phyloP scores from a whole-genome alignment of 2,888 invertebrate genomes.

The Sympetrum striolatum region DNA sequence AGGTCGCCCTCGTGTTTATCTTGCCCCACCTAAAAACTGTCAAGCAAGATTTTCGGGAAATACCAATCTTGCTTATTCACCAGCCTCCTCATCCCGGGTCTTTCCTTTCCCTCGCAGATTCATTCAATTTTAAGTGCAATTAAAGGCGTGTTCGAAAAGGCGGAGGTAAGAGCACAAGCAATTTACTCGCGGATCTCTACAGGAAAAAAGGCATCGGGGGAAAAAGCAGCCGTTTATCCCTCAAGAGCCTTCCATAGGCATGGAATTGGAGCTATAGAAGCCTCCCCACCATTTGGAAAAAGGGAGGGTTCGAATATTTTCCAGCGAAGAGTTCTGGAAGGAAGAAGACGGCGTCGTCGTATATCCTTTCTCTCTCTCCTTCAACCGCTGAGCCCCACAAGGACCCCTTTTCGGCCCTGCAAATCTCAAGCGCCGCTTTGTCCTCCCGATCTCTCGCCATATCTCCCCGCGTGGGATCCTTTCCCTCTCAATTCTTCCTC shows the following conservation, averaged over 20 bases:
- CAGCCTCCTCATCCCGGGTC: not conserved
- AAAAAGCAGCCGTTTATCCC: conserved; percentile 36
- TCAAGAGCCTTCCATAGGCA: conserved; percentile 34
- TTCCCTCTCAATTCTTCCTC: not conserved
- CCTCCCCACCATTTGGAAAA: not conserved
- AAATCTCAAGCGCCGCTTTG: not conserved
- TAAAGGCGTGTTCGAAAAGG: conserved; percentile 16
- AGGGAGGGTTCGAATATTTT: not conserved
- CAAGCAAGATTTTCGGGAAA: not conserved
- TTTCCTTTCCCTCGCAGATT: not conserved
- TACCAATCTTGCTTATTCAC: not conserved
- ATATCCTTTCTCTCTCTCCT: not conserved
- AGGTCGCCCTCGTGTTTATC: not conserved
- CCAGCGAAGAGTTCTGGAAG: not conserved
- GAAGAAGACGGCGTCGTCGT: not conserved
- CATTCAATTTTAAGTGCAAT: conserved; percentile 38
- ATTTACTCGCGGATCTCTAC: conserved; percentile 15
- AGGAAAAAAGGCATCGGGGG: not conserved
- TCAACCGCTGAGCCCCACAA: not conserved
- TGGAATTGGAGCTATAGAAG: conserved; percentile 26
- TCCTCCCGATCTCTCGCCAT: not conserved
- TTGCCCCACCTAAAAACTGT: not conserved
- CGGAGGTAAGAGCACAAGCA: conserved; percentile 21
- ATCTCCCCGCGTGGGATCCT: not conserved
- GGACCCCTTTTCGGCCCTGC: not conserved